Evolutionary conservation across 1,140 invertebrate species (phyloP).

Genomic region (Sitodiplosis mosellana): DNA sequence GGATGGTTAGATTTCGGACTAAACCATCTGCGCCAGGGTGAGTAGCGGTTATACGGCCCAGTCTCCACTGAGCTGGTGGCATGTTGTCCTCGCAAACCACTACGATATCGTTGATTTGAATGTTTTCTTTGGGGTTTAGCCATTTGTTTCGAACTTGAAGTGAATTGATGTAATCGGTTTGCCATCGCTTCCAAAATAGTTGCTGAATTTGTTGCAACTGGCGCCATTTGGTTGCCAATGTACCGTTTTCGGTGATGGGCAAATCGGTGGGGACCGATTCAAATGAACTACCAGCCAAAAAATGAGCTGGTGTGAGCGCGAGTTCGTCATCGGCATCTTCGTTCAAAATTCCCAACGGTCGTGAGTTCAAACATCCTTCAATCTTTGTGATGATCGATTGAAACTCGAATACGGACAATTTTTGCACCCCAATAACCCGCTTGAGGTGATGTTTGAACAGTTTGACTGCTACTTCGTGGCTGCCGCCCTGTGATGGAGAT

Average conservation of each 20-base stretch:
- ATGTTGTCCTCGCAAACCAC: slow-evolving; percentile 7
- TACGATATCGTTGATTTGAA: slow-evolving; percentile 8
- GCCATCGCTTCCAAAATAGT: not conserved
- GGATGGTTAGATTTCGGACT: too few relatives aligned
- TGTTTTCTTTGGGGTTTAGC: slow-evolving; percentile 1
- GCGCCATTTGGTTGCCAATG: not conserved
- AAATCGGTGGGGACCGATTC: not conserved
- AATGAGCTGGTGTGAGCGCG: not conserved
- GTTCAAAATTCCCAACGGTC: not conserved
- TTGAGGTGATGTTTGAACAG: too few relatives aligned
- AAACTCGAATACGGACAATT: not conserved
- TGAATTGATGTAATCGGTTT: not conserved
- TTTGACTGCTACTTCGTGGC: too few relatives aligned
- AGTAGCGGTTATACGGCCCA: slow-evolving; percentile 11
- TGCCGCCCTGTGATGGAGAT: too few relatives aligned
- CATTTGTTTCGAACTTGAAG: not conserved
- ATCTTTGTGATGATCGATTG: not conserved
- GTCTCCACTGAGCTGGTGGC: slow-evolving; percentile 11
- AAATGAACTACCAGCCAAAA: not conserved
- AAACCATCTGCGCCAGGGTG: slow-evolving; percentile 12
- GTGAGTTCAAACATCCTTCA: not conserved
- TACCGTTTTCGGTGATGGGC: not conserved
- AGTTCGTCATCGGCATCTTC: too few relatives aligned
- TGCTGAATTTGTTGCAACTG: not conserved
- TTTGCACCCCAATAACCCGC: slow-evolving; percentile 3